Evolutionary conservation across 2,113 vertebrate species (phyloP), one percentile per base, ranked within the genome.

Genomic region (Rhea americana): DNA sequence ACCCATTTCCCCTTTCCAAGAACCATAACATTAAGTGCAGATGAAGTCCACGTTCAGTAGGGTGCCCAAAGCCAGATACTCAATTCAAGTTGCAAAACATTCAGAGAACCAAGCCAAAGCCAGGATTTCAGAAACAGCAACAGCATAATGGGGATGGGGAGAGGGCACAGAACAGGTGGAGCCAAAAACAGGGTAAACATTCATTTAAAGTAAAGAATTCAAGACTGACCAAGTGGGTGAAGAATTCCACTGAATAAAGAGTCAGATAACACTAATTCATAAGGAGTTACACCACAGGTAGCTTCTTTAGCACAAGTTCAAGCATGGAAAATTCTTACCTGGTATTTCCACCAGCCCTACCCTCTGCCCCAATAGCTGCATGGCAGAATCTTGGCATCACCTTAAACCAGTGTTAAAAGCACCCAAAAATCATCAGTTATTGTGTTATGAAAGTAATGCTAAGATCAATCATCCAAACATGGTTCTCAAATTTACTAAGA

Each of bases 271-370:
- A 96, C 89, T 93, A 93, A 94, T 91, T 93, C 94, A 97, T 98
- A 98, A 98, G 98, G 98, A 98, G 98, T 98, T 98, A 98, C 98
- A 98, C 96, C 98, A 98, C 98, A 93, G 97, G 97, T 97, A 98
- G 96, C 97, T 90, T 95, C 89, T 96, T 85, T 8, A 67, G 89
- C 76, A 56, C 91, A 94, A 87, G 53, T 95, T 94, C 80, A 82
- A 94, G 77, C 41, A 51, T 0, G 21, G 41, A 95, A 87, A 82
- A 62, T 76, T 93, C 95, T 96, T 93, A 92, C 87, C 95, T 95
- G 89, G 0, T 68, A 77, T 77, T 94, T 91, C 91, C 93, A 96
- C 79, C 82, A 96, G 84, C 90, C 93, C 90, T 84, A 91, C 55
- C 66, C 93, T 94, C 37, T 93, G 74, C 66, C 85, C 72, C 37